phyloP scores from a whole-genome alignment of 1,140 invertebrate genomes.

The Drosophila bocki region DNA sequence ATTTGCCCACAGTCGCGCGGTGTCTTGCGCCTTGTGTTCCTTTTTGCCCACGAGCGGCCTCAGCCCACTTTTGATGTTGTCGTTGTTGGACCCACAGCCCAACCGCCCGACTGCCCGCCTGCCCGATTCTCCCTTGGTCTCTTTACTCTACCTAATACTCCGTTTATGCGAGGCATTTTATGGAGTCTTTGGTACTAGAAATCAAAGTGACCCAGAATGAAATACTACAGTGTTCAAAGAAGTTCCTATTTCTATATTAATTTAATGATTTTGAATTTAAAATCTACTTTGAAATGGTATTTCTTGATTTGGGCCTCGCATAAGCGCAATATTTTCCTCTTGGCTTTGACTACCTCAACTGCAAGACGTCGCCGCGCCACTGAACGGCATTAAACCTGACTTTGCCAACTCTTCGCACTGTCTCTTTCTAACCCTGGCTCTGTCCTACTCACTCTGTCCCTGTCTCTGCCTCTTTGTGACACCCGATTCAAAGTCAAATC shows the following conservation, averaged over 20 bases:
- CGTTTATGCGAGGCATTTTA: neutral
- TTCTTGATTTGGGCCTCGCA: neutral
- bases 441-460: slow-evolving; percentile 3
- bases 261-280: neutral
- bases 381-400: slow-evolving; percentile 83
- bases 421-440: slow-evolving; percentile 2
- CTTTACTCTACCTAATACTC: neutral
- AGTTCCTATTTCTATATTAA: no score
- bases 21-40: slow-evolving; percentile 26
- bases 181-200: neutral
- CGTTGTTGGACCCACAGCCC: neutral
- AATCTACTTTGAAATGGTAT: neutral
- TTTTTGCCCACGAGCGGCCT: slow-evolving; percentile 65
- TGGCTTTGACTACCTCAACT: slow-evolving; percentile 74
- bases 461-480: slow-evolving; percentile 15
- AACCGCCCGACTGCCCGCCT: neutral
- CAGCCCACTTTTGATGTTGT: slow-evolving; percentile 55
- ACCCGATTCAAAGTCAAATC: slow-evolving; percentile 50
- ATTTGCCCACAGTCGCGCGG: slow-evolving; percentile 45
- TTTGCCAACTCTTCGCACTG: slow-evolving; percentile 45
- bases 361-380: slow-evolving; percentile 63
- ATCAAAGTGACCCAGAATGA: neutral
- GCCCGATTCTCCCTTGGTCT: neutral
- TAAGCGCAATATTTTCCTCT: neutral
- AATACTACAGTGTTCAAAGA: no score